phyloP scores from a whole-genome alignment of 1,140 invertebrate species.

The Sitodiplosis mosellana region DNA sequence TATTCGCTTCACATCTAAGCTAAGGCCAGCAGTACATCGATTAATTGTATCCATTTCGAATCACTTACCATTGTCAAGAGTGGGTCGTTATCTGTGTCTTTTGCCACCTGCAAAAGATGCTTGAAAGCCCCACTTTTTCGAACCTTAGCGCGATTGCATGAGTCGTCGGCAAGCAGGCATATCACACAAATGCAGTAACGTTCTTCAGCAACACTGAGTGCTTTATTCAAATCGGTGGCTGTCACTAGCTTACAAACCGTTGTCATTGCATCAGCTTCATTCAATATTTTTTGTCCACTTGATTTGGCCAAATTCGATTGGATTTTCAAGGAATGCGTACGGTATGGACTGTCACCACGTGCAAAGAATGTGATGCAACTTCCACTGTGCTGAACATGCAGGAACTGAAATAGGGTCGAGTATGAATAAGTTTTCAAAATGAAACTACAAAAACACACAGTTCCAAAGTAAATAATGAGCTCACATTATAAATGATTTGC shows the following conservation, averaged over 20 bases:
- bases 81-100: slow-evolving; percentile 15
- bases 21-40: too few relatives aligned
- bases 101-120: slow-evolving; percentile 17
- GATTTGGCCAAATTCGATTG: slow-evolving; percentile 20
- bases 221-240: slow-evolving; percentile 12
- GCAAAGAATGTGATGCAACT: slow-evolving; percentile 15
- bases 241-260: slow-evolving; percentile 20
- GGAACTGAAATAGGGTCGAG: not conserved
- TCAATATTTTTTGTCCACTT: slow-evolving; percentile 7
- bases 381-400: not conserved
- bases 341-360: slow-evolving; percentile 16
- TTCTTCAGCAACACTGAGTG: slow-evolving; percentile 15
- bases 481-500: slow-evolving; percentile 14
- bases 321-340: slow-evolving; percentile 16
- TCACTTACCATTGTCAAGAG: slow-evolving; percentile 16
- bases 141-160: slow-evolving; percentile 22
- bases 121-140: slow-evolving; percentile 18
- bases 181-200: slow-evolving; percentile 22
- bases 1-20: too few relatives aligned
- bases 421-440: too few relatives aligned
- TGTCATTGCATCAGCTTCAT: slow-evolving; percentile 18
- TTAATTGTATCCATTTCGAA: too few relatives aligned
- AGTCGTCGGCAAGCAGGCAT: slow-evolving; percentile 17
- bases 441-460: too few relatives aligned
- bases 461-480: not conserved